Evolutionary conservation across 1,140 invertebrate species (phyloP).

Genomic region (Megalonaias nervosa): DNA sequence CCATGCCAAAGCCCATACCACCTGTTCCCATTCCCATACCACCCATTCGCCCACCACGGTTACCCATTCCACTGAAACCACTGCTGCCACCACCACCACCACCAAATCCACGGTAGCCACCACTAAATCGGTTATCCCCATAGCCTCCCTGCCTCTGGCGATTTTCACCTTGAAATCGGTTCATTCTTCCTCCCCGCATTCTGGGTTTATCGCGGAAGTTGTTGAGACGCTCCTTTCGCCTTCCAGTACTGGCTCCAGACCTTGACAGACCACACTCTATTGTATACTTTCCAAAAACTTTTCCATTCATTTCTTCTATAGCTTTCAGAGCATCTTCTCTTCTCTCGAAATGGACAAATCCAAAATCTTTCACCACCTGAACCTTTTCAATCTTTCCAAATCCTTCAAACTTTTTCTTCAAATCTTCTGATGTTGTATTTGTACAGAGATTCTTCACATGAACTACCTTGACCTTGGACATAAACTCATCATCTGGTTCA

Average conservation of each 20-base stretch:
- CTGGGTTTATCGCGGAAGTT: background rate
- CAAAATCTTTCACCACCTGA: conserved; percentile 72
- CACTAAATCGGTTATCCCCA: conserved; percentile 7
- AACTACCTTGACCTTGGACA: conserved; percentile 76
- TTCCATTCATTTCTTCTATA: conserved; percentile 6
- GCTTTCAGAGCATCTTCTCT: conserved; percentile 64
- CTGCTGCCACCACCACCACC: background rate
- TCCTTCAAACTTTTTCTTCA: conserved; percentile 61
- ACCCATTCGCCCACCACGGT: conserved; percentile 2
- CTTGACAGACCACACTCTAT: too few relatives aligned
- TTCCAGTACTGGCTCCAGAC: too few relatives aligned
- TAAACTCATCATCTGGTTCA: conserved; percentile 80
- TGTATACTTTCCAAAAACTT: too few relatives aligned
- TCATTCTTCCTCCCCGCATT: background rate
- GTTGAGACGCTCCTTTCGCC: too few relatives aligned
- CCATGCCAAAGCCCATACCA: background rate
- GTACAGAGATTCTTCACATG: conserved; percentile 74
- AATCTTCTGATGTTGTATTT: conserved; percentile 71
- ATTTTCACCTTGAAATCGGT: background rate
- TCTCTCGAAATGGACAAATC: conserved; percentile 72
- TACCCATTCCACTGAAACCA: background rate
- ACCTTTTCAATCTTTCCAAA: conserved; percentile 68
- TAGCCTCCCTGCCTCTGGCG: background rate
- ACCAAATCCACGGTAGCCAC: conserved; percentile 7
- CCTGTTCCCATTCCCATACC: conserved; percentile 1